Evolutionary conservation across 2,113 vertebrate genomes (phyloP), one percentile per base, ranked within the genome.

Genomic region (Lonchura striata): DNA sequence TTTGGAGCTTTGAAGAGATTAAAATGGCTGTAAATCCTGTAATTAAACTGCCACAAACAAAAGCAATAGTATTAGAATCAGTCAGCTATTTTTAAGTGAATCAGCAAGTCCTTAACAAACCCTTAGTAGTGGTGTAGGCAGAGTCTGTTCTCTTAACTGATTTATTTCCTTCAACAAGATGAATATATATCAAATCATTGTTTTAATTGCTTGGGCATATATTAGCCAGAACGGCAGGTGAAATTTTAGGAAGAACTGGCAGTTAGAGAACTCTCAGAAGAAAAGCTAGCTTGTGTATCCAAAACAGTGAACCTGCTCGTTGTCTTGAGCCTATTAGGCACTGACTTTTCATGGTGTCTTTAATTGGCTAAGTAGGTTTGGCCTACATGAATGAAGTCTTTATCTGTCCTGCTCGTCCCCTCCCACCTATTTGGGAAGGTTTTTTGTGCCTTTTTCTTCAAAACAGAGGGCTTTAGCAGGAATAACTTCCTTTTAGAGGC

Each of bases 1-100:
- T 98, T 97, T 95, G 96, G 95, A 97, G 98, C 99, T 99, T 99
- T 99, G 99, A 99, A 98, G 98, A 99, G 99, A 99, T 99, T 99
- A 99, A 98, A 98, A 97, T 97, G 98, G 98, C 98, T 97, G 98
- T 98, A 99, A 99, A 98, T 99, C 99, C 98, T 98, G 98, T 99
- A 99, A 99, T 99, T 99, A 99, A 99, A 99, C 98, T 98, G 97
- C 98, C 90, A 92, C 96, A 97, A 98, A 97, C 97, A 98, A 98
- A 98, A 98, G 98, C 97, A 97, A 94, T 92, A 93, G 97, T 95
- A 49, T 85, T 90, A 59, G 87, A 93, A 93, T 81, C 77, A 88
- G 77, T 91, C 94, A 86, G 60, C 94, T 96, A 96, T 97, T 97
- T 97, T 91, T 16, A 96, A 97, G 87, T 96, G 93, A 96, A 96